Percentiles rank a stretch among this genome's conserved stretches.
Conservation (phyloP, 2,113 vertebrate genomes). For the Caretta caretta region DNA sequence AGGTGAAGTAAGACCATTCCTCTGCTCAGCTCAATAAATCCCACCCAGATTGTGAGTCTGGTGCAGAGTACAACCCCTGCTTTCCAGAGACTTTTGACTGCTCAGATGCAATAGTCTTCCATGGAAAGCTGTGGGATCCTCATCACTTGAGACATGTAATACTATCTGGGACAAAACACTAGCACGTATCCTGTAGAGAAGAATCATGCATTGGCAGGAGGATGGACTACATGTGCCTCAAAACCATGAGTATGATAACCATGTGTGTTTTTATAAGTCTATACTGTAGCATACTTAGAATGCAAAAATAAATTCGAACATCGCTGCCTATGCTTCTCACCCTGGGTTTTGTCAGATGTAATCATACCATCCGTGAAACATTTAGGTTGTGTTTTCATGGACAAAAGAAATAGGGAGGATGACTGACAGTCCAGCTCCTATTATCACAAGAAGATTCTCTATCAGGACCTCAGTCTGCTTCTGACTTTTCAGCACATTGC, state of each 20-base stretch:
- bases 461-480: conserved; percentile 8
- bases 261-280: neutral
- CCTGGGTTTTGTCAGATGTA: neutral
- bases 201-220: neutral
- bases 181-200: neutral
- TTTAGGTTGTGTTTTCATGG: neutral
- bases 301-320: neutral
- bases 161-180: neutral
- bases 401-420: neutral
- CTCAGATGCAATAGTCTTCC: neutral
- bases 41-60: rapidly evolving
- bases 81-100: rapidly evolving
- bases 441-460: conserved; percentile 24
- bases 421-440: conserved; percentile 13
- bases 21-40: neutral
- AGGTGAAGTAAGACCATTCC: neutral
- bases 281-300: conserved; percentile 12
- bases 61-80: neutral
- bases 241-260: neutral
- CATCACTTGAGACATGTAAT: neutral
- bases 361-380: neutral
- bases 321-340: conserved; percentile 2
- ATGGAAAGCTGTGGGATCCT: neutral
- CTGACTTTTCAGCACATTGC: neutral
- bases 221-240: neutral